Evolutionary conservation across 2,888 invertebrate genomes (phyloP).

Genomic region (Gastrophysa polygoni): DNA sequence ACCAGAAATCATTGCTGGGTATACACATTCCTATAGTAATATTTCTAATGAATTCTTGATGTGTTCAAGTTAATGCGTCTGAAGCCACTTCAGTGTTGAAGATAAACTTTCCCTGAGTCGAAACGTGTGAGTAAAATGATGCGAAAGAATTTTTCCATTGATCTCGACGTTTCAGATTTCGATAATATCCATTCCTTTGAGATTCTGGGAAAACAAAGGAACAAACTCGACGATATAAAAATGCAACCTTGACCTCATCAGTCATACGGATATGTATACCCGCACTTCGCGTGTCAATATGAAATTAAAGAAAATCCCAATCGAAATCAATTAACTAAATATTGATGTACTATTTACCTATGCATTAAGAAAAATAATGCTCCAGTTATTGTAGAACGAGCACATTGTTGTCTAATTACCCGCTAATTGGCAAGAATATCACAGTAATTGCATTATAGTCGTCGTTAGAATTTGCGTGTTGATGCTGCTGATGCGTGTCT

Average conservation of each 20-base stretch:
- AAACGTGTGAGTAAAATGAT: too few relatives aligned
- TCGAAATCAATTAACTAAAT: constrained; percentile 8
- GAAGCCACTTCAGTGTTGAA: too few relatives aligned
- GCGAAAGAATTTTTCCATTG: too few relatives aligned
- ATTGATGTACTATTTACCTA: constrained; percentile 18
- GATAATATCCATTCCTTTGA: too few relatives aligned
- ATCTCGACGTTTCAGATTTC: too few relatives aligned
- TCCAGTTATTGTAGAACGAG: constrained; percentile 41
- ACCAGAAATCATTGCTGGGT: too few relatives aligned
- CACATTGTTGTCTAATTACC: constrained; percentile 45
- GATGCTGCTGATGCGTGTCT: constrained; percentile 39
- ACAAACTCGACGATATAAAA: too few relatives aligned
- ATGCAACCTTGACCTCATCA: not conserved
- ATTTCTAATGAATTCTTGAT: too few relatives aligned
- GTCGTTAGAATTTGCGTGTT: constrained; percentile 43
- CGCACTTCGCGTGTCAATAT: constrained; percentile 4
- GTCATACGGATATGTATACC: not conserved
- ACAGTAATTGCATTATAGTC: constrained; percentile 31
- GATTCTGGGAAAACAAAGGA: too few relatives aligned
- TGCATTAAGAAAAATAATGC: constrained; percentile 34
- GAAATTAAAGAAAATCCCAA: not conserved
- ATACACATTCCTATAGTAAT: too few relatives aligned
- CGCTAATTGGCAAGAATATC: constrained; percentile 45
- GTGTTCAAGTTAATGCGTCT: too few relatives aligned
- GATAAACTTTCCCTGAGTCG: too few relatives aligned